A percentile compares a stretch with the other conserved stretches of the same genome.
These are phyloP conservation scores for Phainopepla nitens DNA, from an alignment of 2,113 vertebrate species.

Conservation along the genomic window DNA sequence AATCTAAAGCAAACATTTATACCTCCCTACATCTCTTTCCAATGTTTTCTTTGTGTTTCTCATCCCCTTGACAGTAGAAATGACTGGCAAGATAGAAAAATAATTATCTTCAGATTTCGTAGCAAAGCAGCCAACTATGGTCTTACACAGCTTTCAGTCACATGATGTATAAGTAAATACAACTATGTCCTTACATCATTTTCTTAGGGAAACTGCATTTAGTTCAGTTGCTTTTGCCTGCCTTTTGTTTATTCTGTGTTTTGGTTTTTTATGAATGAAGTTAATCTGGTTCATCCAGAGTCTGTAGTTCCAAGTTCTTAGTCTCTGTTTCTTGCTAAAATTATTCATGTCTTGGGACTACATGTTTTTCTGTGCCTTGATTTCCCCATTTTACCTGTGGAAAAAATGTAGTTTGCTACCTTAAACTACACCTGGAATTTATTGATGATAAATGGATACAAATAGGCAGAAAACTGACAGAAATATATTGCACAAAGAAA, in stretches of 20 bases:
- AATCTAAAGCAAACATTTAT: not conserved
- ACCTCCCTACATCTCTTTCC: accelerated
- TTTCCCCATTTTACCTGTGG: not conserved
- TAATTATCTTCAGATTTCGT: not conserved
- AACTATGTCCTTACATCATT: not conserved
- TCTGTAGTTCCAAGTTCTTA: not conserved
- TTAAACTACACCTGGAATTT: not conserved
- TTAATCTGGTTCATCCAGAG: not conserved
- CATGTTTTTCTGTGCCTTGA: not conserved
- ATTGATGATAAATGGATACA: not conserved
- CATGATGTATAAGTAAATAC: not conserved
- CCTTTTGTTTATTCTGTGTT: not conserved
- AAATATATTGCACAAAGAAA: not conserved
- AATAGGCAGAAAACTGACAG: not conserved
- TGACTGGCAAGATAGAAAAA: not conserved
- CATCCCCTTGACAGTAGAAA: not conserved
- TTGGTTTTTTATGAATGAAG: not conserved
- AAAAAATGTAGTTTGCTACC: not conserved
- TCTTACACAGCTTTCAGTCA: not conserved
- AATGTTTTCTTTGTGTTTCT: not conserved
- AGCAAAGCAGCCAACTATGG: not conserved
- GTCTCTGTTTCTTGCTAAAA: not conserved
- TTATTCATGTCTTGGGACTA: not conserved
- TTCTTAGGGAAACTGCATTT: not conserved
- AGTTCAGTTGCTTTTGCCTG: not conserved